Evolutionary conservation across 2,113 vertebrate species (phyloP).

Genomic region (Mesembrinibis cayennensis): DNA sequence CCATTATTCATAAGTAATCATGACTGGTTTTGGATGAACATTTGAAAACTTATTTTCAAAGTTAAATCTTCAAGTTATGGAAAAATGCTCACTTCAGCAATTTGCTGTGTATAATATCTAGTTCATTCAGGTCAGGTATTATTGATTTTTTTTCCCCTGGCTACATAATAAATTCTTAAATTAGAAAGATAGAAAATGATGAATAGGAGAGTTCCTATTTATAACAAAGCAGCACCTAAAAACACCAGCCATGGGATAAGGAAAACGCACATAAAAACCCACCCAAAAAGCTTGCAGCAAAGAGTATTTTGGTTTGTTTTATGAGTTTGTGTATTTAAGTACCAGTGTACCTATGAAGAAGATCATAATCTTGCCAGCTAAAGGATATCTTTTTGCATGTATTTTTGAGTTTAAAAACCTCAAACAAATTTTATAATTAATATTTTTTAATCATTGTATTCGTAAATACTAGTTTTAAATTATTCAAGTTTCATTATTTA

Average conservation of each 20-base stretch:
- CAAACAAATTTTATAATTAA: neutral
- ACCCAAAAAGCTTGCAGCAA: neutral
- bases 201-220: neutral
- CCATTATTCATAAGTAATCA: slow-evolving; percentile 14
- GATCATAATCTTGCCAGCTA: neutral
- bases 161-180: slow-evolving; percentile 43
- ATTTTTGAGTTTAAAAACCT: neutral
- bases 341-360: neutral
- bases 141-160: slow-evolving; percentile 40
- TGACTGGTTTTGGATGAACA: neutral
- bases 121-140: slow-evolving; percentile 31
- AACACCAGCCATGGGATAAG: neutral
- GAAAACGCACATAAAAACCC: neutral
- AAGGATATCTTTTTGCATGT: neutral
- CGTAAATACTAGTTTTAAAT: neutral
- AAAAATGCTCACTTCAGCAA: neutral
- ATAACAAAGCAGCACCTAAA: neutral
- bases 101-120: neutral
- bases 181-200: slow-evolving; percentile 32
- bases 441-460: neutral
- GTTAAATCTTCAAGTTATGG: neutral
- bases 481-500: neutral
- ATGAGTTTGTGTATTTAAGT: neutral
- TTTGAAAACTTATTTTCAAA: slow-evolving; percentile 36
- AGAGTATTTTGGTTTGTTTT: neutral